Evolutionary conservation across 2,888 invertebrate genomes (phyloP).

Genomic region (Sepiola atlantica): DNA sequence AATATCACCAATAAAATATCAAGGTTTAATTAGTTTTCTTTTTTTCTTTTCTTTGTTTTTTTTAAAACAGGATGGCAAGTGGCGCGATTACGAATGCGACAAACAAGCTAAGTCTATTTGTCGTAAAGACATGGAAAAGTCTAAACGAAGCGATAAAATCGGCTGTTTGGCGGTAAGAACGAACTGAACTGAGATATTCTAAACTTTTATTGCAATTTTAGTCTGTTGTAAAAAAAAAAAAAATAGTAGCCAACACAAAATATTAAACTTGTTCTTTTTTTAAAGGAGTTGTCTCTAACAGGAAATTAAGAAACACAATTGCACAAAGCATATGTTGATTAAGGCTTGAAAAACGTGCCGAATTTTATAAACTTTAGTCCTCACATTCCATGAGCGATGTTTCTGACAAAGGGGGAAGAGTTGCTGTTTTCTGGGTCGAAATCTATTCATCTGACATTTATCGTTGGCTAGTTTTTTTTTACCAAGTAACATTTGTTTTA

Average conservation of each 20-base stretch:
- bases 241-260: neutral
- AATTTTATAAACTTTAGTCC: neutral
- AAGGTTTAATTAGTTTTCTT: neutral
- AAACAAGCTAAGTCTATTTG: neutral
- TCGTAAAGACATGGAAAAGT: neutral
- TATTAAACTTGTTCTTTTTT: too few species aligned
- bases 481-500: too few species aligned
- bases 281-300: too few species aligned
- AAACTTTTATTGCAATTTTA: neutral
- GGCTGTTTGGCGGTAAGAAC: neutral
- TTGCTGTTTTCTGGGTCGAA: too few species aligned
- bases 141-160: neutral
- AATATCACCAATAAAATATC: neutral
- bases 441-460: too few species aligned
- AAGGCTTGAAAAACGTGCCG: neutral
- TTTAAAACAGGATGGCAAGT: neutral
- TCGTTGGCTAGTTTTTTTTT: too few species aligned
- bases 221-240: neutral
- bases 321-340: neutral
- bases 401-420: too few species aligned
- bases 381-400: too few species aligned
- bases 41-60: neutral
- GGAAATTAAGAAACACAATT: neutral
- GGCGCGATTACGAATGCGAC: neutral
- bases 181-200: neutral